A percentile compares a stretch with the other conserved stretches of the same genome.
Evolutionary conservation across 2,797 vertebrate genomes (phyloP).

Genomic region (Hydrolagus colliei): DNA sequence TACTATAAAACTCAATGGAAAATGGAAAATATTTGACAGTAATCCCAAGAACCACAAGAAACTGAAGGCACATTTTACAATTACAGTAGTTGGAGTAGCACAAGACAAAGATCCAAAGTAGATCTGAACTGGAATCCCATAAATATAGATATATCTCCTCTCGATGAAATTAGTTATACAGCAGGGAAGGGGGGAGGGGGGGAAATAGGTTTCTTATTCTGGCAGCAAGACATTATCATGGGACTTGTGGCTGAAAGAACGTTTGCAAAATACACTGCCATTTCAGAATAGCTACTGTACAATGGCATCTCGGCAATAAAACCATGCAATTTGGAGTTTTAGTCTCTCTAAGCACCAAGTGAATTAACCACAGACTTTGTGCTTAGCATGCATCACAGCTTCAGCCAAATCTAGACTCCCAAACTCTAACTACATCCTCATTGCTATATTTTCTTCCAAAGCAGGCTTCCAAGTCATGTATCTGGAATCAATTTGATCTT

Average conservation of each 20-base stretch:
- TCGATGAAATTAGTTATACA: neutral
- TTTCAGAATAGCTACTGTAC: conserved; percentile 17
- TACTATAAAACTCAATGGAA: neutral
- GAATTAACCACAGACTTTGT: conserved; percentile 4
- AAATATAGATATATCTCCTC: neutral
- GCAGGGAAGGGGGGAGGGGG: neutral
- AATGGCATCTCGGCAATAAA: neutral
- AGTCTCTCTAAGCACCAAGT: neutral
- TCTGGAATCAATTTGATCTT: conserved; percentile 23
- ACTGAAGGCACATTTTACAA: neutral
- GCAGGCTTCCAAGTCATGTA: neutral
- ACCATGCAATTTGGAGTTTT: neutral
- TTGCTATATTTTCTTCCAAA: conserved; percentile 18
- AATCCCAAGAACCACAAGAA: neutral
- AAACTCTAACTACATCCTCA: conserved; percentile 11
- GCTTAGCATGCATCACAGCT: neutral
- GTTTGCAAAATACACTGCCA: neutral
- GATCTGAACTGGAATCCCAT: neutral
- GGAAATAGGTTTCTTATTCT: neutral
- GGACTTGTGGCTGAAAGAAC: neutral
- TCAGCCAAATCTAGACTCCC: conserved; percentile 6
- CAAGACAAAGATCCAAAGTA: neutral
- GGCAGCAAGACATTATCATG: neutral
- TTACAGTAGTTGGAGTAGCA: neutral
- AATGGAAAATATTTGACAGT: neutral